A percentile compares a stretch with the other conserved stretches of the same genome.
These are phyloP conservation scores for Drosophila suzukii DNA, from an alignment of 1,140 invertebrate genomes.

Conservation along the genomic window DNA sequence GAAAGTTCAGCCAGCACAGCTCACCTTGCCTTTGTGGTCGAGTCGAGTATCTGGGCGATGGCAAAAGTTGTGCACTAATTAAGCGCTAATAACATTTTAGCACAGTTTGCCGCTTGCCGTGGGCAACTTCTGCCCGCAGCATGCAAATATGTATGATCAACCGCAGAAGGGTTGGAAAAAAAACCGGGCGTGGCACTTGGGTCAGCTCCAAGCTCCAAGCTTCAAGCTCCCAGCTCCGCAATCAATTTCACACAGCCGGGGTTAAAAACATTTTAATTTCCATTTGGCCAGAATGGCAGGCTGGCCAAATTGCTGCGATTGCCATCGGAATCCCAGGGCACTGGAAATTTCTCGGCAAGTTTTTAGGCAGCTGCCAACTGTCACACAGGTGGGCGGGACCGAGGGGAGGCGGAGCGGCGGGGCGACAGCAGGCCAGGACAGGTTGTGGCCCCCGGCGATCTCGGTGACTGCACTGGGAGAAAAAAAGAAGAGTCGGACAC, in stretches of 20 bases:
- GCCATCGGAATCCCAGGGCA: slow-evolving; percentile 66
- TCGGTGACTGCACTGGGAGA: slow-evolving; percentile 10
- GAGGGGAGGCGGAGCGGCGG: neutral
- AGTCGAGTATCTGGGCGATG: slow-evolving; percentile 33
- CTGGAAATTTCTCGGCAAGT: slow-evolving; percentile 63
- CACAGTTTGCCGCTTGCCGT: slow-evolving; percentile 43
- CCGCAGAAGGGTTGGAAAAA: slow-evolving; percentile 21
- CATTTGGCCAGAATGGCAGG: slow-evolving; percentile 65
- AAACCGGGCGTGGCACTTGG: slow-evolving; percentile 4
- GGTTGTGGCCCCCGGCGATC: slow-evolving; percentile 53
- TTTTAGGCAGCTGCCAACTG: slow-evolving; percentile 79
- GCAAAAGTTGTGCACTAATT: slow-evolving; percentile 76
- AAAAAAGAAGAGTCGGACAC: neutral
- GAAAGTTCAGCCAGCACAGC: slow-evolving; percentile 52
- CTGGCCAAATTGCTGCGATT: slow-evolving; percentile 72
- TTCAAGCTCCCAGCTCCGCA: slow-evolving; percentile 20
- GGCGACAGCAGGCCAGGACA: slow-evolving; percentile 19
- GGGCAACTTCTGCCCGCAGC: slow-evolving; percentile 33
- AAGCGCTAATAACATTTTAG: slow-evolving; percentile 79
- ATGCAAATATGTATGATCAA: slow-evolving; percentile 54
- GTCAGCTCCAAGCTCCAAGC: neutral
- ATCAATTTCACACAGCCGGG: slow-evolving; percentile 54
- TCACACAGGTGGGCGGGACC: slow-evolving; percentile 56
- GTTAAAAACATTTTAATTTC: slow-evolving; percentile 75
- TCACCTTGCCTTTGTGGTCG: slow-evolving; percentile 64